Evolutionary conservation across 2,888 invertebrate genomes (phyloP).

Genomic region (Halictus ligatus): DNA sequence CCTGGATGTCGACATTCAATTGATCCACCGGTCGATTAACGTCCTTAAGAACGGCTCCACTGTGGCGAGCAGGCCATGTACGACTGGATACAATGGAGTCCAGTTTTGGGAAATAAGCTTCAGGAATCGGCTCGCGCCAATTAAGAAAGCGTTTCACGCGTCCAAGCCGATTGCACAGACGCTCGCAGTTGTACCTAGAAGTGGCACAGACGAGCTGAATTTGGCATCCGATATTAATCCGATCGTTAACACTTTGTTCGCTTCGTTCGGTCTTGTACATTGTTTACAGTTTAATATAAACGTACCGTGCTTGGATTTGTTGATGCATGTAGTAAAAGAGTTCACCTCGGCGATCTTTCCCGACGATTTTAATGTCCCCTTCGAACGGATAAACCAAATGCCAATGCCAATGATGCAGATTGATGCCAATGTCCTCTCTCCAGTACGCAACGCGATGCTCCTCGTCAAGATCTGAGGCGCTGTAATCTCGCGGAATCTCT

Average conservation of each 20-base stretch:
- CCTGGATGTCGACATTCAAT: slow-evolving; percentile 88
- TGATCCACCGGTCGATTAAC: slow-evolving; percentile 89
- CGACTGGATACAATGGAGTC: slow-evolving; percentile 91
- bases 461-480: slow-evolving; percentile 90
- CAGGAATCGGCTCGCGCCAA: slow-evolving; percentile 89
- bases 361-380: slow-evolving; percentile 88
- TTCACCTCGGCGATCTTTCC: slow-evolving; percentile 91
- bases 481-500: slow-evolving; percentile 90
- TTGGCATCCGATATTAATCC: slow-evolving; percentile 51
- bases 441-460: slow-evolving; percentile 94
- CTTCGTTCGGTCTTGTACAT: background rate
- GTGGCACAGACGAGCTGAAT: background rate
- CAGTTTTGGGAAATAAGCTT: slow-evolving; percentile 94
- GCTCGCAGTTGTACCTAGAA: slow-evolving; percentile 90
- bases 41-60: slow-evolving; percentile 86
- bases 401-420: slow-evolving; percentile 97
- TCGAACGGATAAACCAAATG: slow-evolving; percentile 94
- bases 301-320: slow-evolving; percentile 87
- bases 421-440: slow-evolving; percentile 93
- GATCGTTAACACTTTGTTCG: no score
- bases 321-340: slow-evolving; percentile 93
- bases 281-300: background rate
- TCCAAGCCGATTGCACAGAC: slow-evolving; percentile 89
- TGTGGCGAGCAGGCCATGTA: slow-evolving; percentile 90
- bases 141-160: slow-evolving; percentile 88